A percentile compares a stretch with the other conserved stretches of the same genome.
Evolutionary conservation across 2,113 vertebrate genomes (phyloP).

Genomic region (human (Homo sapiens)): DNA sequence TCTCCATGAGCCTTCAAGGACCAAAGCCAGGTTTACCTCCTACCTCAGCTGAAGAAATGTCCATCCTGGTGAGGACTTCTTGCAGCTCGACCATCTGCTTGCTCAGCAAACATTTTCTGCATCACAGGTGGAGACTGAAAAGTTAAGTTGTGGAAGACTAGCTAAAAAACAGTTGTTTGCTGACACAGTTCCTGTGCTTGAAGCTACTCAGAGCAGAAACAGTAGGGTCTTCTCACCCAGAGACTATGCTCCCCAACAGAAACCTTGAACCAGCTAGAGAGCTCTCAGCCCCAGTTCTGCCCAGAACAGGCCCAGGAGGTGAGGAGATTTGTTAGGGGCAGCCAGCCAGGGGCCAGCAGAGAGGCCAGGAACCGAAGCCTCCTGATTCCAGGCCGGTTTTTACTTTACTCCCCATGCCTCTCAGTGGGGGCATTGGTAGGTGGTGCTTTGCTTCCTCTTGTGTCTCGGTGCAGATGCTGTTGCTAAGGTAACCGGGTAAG

Average conservation of each 20-base stretch:
- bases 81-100: background rate
- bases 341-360: background rate
- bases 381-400: background rate
- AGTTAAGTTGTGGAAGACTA: background rate
- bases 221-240: background rate
- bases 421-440: accelerated
- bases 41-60: background rate
- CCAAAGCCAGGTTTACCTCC: background rate
- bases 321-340: background rate
- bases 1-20: background rate
- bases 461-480: background rate
- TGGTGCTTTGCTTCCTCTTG: background rate
- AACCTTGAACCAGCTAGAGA: background rate
- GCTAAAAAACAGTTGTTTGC: background rate
- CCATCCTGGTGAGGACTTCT: background rate
- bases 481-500: slow-evolving; percentile 47
- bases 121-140: background rate
- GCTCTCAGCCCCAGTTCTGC: background rate
- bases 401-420: background rate
- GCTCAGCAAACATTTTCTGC: background rate
- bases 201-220: background rate
- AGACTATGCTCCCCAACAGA: background rate
- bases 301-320: background rate
- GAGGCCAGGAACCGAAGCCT: background rate
- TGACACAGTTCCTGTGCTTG: background rate